Evolutionary conservation across 2,888 invertebrate genomes (phyloP), one percentile per base, ranked within the genome.

Genomic region (Drosophila anomelani): DNA sequence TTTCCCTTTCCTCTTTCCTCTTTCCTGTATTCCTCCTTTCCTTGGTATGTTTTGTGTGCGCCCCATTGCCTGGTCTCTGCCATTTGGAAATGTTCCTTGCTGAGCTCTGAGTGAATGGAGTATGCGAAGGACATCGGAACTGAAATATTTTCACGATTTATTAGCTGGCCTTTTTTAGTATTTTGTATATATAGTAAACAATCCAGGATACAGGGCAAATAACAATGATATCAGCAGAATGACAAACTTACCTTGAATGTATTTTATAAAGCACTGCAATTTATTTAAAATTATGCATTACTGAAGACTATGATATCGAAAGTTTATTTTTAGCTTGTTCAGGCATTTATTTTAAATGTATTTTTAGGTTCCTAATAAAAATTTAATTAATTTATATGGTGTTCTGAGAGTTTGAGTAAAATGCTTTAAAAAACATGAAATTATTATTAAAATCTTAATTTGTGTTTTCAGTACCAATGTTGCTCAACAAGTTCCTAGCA

Each of bases 71-170:
- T 29, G 54, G 60, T 57, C 55, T 59, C 53, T 69, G 75, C 68
- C 67, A 78, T 66, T 77, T 55, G 17, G 55, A 41, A 26, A 44
- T 43, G 34, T 57, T 34, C 34, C 58, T 34, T 58, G 43, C 23
- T 17, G 51, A 36, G 67, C 20, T 51, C 46, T 44, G 49, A 63
- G 41, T 69, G 70, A 51, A 75, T 43, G 59, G 51, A 44, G 59
- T 53, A 60, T 75, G 80, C 62, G 46, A 75, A 79, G 88, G 88
- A 82, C 85, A 43, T 47, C 60, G 54, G 38, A 75, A 54, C 62
- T 54, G 34, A 75, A 75, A 61, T 77, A 85, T 85, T 78, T 72
- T 56, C 61, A 49, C 69, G 59, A 70, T 77, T 64, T 64, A 57
- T 73, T 75, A 66, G 49, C 54, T 53, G n/a, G 23, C 32, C 56